A percentile compares a stretch with the other conserved stretches of the same genome.
These are phyloP conservation scores for Beris morrisii DNA, from an alignment of 2,888 invertebrate genomes.

Conservation along the genomic window DNA sequence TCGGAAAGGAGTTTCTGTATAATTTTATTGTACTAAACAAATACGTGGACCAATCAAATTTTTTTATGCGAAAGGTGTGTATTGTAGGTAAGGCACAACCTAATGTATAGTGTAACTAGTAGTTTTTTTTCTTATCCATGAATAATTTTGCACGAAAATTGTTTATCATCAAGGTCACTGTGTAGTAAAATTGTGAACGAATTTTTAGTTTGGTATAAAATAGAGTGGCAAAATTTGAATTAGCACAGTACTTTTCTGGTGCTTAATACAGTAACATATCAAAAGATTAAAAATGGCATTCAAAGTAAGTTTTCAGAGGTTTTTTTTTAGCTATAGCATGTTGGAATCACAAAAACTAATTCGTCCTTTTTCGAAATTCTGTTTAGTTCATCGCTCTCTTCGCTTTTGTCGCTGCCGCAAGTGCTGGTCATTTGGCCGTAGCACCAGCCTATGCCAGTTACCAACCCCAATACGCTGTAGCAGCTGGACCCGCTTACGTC, in stretches of 20 bases:
- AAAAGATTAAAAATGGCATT: conserved; percentile 10
- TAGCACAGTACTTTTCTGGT: conserved; percentile 3
- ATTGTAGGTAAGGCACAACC: too few species aligned
- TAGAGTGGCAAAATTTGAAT: neutral
- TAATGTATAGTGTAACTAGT: too few species aligned
- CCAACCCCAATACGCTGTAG: conserved; percentile 23
- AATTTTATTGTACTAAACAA: too few species aligned
- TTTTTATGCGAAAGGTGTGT: too few species aligned
- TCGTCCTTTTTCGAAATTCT: neutral
- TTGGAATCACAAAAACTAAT: too few species aligned
- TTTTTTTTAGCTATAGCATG: neutral
- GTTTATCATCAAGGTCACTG: neutral
- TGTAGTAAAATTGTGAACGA: neutral
- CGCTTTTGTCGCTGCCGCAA: neutral
- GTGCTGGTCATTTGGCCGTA: conserved; percentile 27
- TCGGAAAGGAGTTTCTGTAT: too few species aligned
- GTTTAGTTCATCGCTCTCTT: neutral
- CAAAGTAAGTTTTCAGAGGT: conserved; percentile 1
- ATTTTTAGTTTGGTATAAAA: conserved; percentile 15
- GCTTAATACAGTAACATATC: neutral
- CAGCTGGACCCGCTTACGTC: neutral
- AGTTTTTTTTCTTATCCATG: too few species aligned
- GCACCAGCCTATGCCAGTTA: conserved; percentile 30
- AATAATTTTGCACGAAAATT: too few species aligned
- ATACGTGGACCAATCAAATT: too few species aligned